Base-by-base conservation (phyloP, 2,888 invertebrate species). In the Pseudeuparius sepicola region DNA sequence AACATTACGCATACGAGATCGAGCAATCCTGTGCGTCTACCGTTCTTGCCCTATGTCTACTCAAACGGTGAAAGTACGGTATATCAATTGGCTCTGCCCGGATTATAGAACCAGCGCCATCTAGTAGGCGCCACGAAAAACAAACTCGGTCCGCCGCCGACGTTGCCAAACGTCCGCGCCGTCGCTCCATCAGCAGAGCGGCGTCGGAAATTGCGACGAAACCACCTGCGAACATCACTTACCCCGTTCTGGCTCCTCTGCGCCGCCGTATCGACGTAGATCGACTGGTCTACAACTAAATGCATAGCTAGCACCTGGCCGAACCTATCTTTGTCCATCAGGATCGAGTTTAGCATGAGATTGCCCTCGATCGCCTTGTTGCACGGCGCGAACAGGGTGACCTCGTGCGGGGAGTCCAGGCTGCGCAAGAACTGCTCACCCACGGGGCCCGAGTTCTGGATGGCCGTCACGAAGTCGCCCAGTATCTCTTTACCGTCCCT, bases 321-420 rank as follows among this genome's bases (percentile, higher is more conserved):
- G 53, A 88, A 69, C 47, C 73, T 76, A 39, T 76, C 70, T 47
- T 73, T 75, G 56, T 87, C 78, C 43, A 73, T 68, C 33, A 77
- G 63, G 40, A 86, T 70, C 51, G 76, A 73, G 50, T 77, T 73
- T n/a, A 87, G 72, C 43, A 76, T 76, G 12, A 53, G 46, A 28
- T 76, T 71, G 45, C 78, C 76, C 29, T 75, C 73, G 77, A 88
- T 83, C 9, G 90, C 90, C 41, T 80, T 80, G 56, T 92, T 90
- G 52, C 85, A 86, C 1, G 92, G 92, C 2, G 88, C 89, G 58
- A 92, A 85, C 37, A 92, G 68, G 3, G 92, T 92, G 14, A 88
- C 71, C 47, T 84, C 80, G 37, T 75, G 74, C 42, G 76, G 72
- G 38, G 70, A 64, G 36, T 72, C 78, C 17, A 88, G 73, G 44